Percentiles rank a stretch among this genome's conserved stretches.
Evolutionary conservation across 2,113 vertebrate species (phyloP).

Genomic region (Hystrix cristata): DNA sequence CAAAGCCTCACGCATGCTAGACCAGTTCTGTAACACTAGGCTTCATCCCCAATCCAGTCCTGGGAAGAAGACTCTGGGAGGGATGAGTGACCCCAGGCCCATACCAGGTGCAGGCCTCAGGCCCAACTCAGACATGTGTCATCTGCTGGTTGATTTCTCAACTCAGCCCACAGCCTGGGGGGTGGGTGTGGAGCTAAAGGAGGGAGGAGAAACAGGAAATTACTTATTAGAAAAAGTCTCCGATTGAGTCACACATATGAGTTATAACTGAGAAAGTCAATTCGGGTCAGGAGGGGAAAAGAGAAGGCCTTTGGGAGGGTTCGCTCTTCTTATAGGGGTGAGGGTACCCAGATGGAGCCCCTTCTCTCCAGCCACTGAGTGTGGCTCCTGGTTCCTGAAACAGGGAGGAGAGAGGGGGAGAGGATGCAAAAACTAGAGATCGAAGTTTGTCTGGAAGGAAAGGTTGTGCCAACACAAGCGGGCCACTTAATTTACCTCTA

Average conservation of each 20-base stretch:
- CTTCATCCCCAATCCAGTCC: neutral
- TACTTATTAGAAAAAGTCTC: constrained; percentile 76
- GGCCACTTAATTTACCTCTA: neutral
- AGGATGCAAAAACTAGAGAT: neutral
- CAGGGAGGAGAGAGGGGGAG: too few relatives aligned
- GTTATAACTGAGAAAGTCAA: constrained; percentile 43
- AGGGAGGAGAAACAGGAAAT: constrained; percentile 73
- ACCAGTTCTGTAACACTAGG: neutral
- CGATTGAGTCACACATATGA: constrained; percentile 69
- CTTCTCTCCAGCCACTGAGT: neutral
- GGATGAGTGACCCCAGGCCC: neutral
- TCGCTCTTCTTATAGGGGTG: neutral
- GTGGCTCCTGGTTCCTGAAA: neutral
- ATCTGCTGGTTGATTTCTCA: constrained; percentile 70
- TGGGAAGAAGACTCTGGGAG: neutral
- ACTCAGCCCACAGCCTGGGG: constrained; percentile 47
- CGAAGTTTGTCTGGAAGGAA: neutral
- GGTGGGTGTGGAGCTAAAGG: constrained; percentile 31
- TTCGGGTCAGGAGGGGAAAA: constrained; percentile 8
- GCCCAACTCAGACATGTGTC: constrained; percentile 30
- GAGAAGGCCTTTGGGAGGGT: neutral
- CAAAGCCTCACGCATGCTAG: neutral
- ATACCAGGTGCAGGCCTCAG: neutral
- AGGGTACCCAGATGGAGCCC: neutral
- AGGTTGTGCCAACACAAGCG: neutral